phyloP scores from a whole-genome alignment of 2,888 invertebrate species.

The Atrina japonica region DNA sequence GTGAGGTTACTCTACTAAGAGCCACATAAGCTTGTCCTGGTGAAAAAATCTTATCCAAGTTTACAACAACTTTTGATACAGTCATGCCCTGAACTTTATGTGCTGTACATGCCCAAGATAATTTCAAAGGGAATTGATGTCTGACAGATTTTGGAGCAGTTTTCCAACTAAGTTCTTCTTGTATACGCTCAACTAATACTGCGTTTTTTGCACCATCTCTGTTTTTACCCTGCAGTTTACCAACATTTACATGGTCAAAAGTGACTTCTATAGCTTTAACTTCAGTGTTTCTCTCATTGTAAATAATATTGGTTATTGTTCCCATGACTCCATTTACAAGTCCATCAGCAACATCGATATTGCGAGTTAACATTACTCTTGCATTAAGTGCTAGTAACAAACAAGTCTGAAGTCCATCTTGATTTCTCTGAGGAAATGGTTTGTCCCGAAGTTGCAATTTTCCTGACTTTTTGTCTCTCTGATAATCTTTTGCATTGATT shows the following conservation, averaged over 20 bases:
- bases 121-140: conserved; percentile 28
- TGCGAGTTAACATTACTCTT: conserved; percentile 15
- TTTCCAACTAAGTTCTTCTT: conserved; percentile 26
- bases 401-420: not conserved
- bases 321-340: conserved; percentile 20
- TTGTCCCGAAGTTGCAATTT: not conserved
- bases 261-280: conserved; percentile 1
- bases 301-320: not conserved
- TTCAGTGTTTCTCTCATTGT: not conserved
- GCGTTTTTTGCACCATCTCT: not conserved
- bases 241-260: conserved; percentile 18
- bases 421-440: not conserved
- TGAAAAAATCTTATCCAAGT: conserved; percentile 21
- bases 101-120: conserved; percentile 36
- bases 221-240: not conserved
- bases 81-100: conserved; percentile 39
- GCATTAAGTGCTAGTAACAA: not conserved
- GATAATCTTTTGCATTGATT: conserved; percentile 7
- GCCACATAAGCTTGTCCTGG: conserved; percentile 27
- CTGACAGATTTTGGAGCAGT: not conserved
- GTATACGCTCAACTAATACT: conserved; percentile 13
- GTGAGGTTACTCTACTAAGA: conserved; percentile 7
- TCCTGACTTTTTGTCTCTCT: conserved; percentile 11
- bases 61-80: conserved; percentile 21
- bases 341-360: conserved; percentile 9